Base-by-base conservation (phyloP, 2,888 invertebrate species). In the Yponomeuta plumbellus region DNA sequence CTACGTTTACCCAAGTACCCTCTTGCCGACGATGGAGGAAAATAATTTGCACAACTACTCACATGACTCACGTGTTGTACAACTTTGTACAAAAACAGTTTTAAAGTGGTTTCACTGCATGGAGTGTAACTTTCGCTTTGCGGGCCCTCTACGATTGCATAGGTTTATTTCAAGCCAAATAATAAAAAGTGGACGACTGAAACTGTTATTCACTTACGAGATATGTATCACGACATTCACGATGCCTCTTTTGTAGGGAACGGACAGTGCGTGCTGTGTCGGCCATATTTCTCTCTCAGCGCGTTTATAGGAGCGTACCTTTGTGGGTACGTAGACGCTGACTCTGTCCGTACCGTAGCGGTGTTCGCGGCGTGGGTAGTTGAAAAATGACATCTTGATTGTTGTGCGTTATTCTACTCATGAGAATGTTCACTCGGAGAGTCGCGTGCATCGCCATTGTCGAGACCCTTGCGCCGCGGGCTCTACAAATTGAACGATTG, bases 301-400 rank as follows among this genome's bases (percentile, higher is more conserved):
- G 78, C 78, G 72, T 77, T 79, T 52, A 52, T 52, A 52, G 17
- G 44, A 8, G 8, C 76, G 77, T 75, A 75, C 73, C 77, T 57
- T 20, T 40, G 64, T 52, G 22, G 44, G 44, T 22, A 22, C 52
- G 34, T 34, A 34, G 44, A 52, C 44, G 61, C 23, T 26, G 61
- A n/a, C 22, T 61, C 8, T 34, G 34, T 34, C 34, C 34, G 26
- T 26, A 26, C 26, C 26, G 34, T 34, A 34, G 34, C 34, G 76
- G 80, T 80, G 83, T 82, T 78, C 80, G 79, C 81, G 72, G 88
- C 86, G 91, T 91, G 90, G 91, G 90, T 88, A 88, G 91, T 88
- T 91, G 90, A 91, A 90, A 91, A 90, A 91, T 91, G 89, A 91
- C 90, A 91, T 91, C 91, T 90, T 90, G 90, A 90, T 91, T 91